These are phyloP conservation scores for Lacanobia oleracea DNA, from an alignment of 2,888 invertebrate genomes.

Conservation along the genomic window DNA sequence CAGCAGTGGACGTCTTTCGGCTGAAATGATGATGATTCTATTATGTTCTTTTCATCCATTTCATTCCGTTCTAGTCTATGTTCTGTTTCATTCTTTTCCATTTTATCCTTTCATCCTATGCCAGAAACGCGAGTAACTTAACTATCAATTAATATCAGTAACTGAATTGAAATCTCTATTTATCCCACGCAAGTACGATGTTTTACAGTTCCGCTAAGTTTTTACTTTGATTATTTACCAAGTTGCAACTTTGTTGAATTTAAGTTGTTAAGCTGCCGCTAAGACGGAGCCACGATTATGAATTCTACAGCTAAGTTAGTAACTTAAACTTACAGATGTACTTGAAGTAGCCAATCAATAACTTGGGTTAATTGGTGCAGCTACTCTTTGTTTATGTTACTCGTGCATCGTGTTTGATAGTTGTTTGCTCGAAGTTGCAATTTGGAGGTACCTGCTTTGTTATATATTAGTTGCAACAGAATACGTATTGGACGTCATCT, in stretches of 20 bases:
- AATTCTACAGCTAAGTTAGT: conserved; percentile 31
- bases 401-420: background rate
- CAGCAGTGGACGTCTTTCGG: too few relatives aligned
- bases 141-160: background rate
- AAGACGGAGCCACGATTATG: conserved; percentile 31
- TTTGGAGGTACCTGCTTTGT: background rate
- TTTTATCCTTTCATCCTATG: too few relatives aligned
- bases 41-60: too few relatives aligned
- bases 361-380: background rate
- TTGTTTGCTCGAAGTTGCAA: too few relatives aligned
- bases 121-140: too few relatives aligned
- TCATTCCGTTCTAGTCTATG: too few relatives aligned
- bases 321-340: conserved; percentile 28
- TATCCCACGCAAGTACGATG: conserved; percentile 12
- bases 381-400: background rate
- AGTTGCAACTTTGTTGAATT: conserved; percentile 44
- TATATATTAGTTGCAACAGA: too few relatives aligned
- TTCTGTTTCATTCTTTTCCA: too few relatives aligned
- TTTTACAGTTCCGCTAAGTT: conserved; percentile 7
- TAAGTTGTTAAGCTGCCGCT: conserved; percentile 35
- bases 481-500: too few relatives aligned
- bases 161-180: conserved; percentile 15
- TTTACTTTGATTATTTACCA: conserved; percentile 46
- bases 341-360: conserved; percentile 35
- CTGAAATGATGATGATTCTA: too few relatives aligned